Evolutionary conservation across 2,113 vertebrate genomes (phyloP), one percentile per base, ranked within the genome.

Genomic region (Meriones unguiculatus): DNA sequence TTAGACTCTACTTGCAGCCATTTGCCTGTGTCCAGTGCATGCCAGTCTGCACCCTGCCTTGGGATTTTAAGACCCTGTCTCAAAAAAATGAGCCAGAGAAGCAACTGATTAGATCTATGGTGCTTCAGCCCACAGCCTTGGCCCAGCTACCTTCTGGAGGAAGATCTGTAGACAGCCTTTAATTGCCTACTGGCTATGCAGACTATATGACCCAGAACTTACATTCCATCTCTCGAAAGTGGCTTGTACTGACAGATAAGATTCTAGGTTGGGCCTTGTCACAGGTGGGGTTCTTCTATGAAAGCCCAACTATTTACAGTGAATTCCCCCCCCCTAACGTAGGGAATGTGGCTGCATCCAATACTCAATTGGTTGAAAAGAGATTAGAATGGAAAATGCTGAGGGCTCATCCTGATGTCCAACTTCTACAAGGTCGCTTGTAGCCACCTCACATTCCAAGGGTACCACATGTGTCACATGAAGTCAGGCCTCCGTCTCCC

Each of bases 401-500:
- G 4, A 46, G 64, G 59, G 4, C n/a, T 88, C 76, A 89, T 41
- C 22, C 12, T 25, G 5, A 2, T 12, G 9, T 62, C 62, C 25
- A 22, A 11, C 10, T 5, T 38, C 50, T 0, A 1, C 57, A 35
- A 24, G 35, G 59, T 78, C 35, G 3, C 30, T 1, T 54, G 50
- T 5, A 30, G 46, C 8, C 20, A 24, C 78, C 35, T 93, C 14
- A 35, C 3, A 20, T 59, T n/a, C 11, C 87, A 38, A 57, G 50
- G 18, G 25, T 0, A 57, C 32, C 85, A 69, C 46, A 24, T 20
- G 59, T 87, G 50, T 38, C 1, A 12, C 11, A 35, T 6, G 22
- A 95, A 93, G 90, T 30, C 80, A 62, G 85, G 70, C 82, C 70
- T 88, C 72, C 10, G 3, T 76, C 96, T 88, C 93, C 96, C 89